These are phyloP conservation scores for Drosophila limbata DNA, from an alignment of 2,888 invertebrate genomes.

Conservation along the genomic window DNA sequence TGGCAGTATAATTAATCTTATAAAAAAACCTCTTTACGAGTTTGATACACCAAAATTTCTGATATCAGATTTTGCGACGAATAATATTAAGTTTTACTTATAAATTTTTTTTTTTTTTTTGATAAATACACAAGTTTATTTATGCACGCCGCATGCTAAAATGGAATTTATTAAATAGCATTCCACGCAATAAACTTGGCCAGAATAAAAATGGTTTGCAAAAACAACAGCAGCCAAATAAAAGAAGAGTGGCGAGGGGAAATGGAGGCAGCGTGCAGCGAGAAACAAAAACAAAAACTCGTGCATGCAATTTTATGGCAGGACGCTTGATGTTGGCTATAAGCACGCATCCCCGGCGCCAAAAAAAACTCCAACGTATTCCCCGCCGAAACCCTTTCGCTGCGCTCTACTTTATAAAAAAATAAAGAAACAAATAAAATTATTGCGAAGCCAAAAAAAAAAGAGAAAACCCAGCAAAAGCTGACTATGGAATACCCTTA, in stretches of 20 bases:
- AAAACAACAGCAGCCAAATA: conserved; percentile 39
- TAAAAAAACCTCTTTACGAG: too few relatives aligned
- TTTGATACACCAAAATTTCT: too few relatives aligned
- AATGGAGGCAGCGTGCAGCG: background rate
- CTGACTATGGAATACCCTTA: conserved; percentile 17
- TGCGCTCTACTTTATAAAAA: conserved; percentile 26
- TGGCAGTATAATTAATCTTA: too few relatives aligned
- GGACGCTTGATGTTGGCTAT: conserved; percentile 64
- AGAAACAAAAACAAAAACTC: conserved; percentile 24
- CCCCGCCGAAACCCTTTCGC: conserved; percentile 29
- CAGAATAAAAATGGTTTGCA: conserved; percentile 48
- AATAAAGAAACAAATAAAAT: conserved; percentile 9
- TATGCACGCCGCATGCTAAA: too few relatives aligned
- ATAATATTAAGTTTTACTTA: too few relatives aligned
- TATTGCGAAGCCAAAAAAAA: conserved; percentile 33
- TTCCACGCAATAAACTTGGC: conserved; percentile 75
- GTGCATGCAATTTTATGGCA: conserved; percentile 78
- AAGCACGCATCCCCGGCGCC: conserved; percentile 50
- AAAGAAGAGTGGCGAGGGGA: conserved; percentile 12
- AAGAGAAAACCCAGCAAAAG: background rate
- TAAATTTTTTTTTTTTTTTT: too few relatives aligned
- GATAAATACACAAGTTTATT: too few relatives aligned
- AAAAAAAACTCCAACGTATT: conserved; percentile 34
- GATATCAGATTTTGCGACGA: too few relatives aligned
- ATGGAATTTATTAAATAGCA: conserved; percentile 80